Base-by-base conservation (phyloP, 2,888 invertebrate species). In the Chaetogeoica ovagalla region DNA sequence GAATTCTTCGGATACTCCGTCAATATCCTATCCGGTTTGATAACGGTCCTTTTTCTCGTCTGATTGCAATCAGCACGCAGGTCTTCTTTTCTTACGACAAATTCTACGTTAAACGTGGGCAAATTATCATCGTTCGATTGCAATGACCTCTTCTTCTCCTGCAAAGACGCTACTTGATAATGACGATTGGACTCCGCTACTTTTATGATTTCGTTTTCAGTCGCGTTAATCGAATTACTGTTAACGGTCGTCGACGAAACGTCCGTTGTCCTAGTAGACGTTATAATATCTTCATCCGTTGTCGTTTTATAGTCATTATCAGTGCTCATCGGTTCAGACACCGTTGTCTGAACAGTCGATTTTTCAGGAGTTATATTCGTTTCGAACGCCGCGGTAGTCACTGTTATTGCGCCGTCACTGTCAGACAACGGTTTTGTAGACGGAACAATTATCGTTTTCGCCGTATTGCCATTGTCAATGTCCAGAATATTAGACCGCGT, bases 31-130 rank as follows among this genome's bases (percentile, higher is more conserved):
- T 79, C 70, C 13, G 77, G 77, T 30, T 70, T 70, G 1, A 79
- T 79, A 52, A 77, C 17, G 15, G 62, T 70, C 13, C 15, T 70
- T 79, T 79, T 79, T 19, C 55, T 39, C 11, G 70, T 70, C 0
- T 39, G 30, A 55, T 79, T 79, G 30, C 63, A 63, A 13, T 70
- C 63, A 0, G 39, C 7, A 39, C 23, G n/a, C 13, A 70, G 6
- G 70, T 79, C 77, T 70, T 79, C 77, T 79, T 70, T 79, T 8
- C 62, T 63, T 17, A 79, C 70, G 13, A 70, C 62, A 2, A 79
- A 79, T 43, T 79, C 77, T 13, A 79, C 70, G 23, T 79, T 70
- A 17, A 79, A 79, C 17, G 70, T 70, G 4, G 77, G 77, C 21
- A 79, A 79, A 43, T 69, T 60, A 69, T 70, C 62, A 69, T 70